Conservation (phyloP, 2,797 vertebrate genomes). For the Fistularia tabacaria region DNA sequence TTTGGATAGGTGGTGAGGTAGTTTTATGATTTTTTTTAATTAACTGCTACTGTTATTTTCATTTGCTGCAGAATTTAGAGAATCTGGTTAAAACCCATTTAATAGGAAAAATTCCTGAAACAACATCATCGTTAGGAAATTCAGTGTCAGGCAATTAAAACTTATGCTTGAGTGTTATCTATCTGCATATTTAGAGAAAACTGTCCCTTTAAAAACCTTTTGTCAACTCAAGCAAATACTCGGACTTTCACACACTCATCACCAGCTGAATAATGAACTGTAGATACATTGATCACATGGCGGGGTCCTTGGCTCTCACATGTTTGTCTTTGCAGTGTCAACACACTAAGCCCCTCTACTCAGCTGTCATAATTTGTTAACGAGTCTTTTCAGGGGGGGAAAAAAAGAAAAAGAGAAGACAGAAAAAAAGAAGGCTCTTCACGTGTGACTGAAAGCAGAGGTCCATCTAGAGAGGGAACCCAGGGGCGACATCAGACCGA, state of each 20-base stretch:
- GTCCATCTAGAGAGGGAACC: constrained; percentile 73
- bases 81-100: no score
- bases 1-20: no score
- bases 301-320: constrained; percentile 53
- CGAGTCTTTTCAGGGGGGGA: constrained; percentile 74
- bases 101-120: no score
- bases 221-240: not conserved
- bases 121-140: no score
- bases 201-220: constrained; percentile 7
- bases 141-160: no score
- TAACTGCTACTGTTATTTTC: no score
- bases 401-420: constrained; percentile 68
- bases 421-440: constrained; percentile 71
- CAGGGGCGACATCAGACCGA: constrained; percentile 81
- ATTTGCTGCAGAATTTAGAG: no score
- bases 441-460: constrained; percentile 76
- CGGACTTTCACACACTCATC: constrained; percentile 37
- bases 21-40: no score
- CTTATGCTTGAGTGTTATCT: not conserved
- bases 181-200: not conserved
- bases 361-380: constrained; percentile 88
- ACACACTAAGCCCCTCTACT: constrained; percentile 74
- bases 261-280: constrained; percentile 52
- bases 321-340: constrained; percentile 77
- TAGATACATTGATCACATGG: constrained; percentile 56